Percentiles rank a stretch among this genome's conserved stretches.
Evolutionary conservation across 1,140 invertebrate genomes (phyloP).

Genomic region (Apocrypta bakeri): DNA sequence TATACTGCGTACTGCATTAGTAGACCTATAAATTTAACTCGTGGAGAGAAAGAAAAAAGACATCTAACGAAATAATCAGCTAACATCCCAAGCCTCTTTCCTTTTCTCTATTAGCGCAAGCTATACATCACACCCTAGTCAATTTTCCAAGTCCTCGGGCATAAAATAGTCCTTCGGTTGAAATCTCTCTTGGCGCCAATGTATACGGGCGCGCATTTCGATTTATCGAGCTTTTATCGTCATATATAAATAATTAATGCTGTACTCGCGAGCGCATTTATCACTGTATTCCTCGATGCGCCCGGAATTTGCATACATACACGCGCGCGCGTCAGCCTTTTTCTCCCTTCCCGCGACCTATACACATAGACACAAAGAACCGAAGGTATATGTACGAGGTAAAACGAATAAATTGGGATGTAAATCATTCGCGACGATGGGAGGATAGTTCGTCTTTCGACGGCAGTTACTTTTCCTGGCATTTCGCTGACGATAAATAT

Average conservation of each 20-base stretch:
- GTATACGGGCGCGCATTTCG: constrained; percentile 6
- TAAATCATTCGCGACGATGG: constrained; percentile 38
- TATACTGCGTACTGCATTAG: too few relatives aligned
- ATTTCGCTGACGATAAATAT: constrained; percentile 23
- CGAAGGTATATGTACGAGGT: background rate
- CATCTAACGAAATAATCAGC: background rate
- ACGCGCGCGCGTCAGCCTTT: background rate
- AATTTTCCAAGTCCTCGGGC: background rate
- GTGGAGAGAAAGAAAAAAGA: background rate
- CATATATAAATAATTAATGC: constrained; percentile 49
- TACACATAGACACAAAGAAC: background rate
- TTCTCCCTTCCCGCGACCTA: background rate
- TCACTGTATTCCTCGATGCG: background rate
- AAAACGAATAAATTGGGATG: constrained; percentile 48
- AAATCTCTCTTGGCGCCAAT: background rate
- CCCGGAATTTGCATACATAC: constrained; percentile 8
- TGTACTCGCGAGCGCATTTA: background rate
- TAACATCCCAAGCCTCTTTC: background rate
- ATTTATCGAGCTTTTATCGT: constrained; percentile 37
- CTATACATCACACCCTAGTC: background rate
- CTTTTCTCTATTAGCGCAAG: background rate
- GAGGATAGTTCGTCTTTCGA: background rate
- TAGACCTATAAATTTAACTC: too few relatives aligned
- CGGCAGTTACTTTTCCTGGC: constrained; percentile 5
- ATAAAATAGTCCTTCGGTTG: background rate